Evolutionary conservation across 2,113 vertebrate species (phyloP).

Genomic region (Aegotheles bennettii): DNA sequence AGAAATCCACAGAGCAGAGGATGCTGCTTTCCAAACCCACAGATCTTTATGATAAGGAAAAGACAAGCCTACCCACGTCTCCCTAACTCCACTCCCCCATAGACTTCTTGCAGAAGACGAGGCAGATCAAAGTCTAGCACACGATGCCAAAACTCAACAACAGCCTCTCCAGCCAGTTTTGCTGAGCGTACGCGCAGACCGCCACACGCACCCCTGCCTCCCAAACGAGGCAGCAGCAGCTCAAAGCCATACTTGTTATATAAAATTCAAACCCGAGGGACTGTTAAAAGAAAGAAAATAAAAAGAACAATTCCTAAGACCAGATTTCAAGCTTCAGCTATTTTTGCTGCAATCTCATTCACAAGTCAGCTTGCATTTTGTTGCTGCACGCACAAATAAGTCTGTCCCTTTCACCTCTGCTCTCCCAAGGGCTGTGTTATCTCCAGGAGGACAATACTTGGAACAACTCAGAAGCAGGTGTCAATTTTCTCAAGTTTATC

Average conservation of each 20-base stretch:
- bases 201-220: not conserved
- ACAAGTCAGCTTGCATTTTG: not conserved
- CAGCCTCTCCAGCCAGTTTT: not conserved
- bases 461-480: slow-evolving; percentile 11
- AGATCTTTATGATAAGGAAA: not conserved
- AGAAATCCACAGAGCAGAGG: not conserved
- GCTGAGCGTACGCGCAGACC: not conserved
- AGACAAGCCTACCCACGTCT: not conserved
- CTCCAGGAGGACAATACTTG: not conserved
- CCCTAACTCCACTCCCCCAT: not conserved
- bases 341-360: not conserved
- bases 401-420: not conserved
- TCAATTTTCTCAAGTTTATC: slow-evolving; percentile 11
- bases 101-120: not conserved
- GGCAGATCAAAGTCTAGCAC: not conserved
- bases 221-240: not conserved
- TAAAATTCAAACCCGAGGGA: not conserved
- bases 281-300: not conserved
- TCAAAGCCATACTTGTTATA: not conserved
- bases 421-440: not conserved
- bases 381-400: not conserved
- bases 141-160: not conserved
- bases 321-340: slow-evolving; percentile 26
- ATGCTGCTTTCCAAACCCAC: not conserved
- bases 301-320: not conserved